phyloP scores from a whole-genome alignment of 2,113 vertebrate genomes.

The Orycteropus afer region DNA sequence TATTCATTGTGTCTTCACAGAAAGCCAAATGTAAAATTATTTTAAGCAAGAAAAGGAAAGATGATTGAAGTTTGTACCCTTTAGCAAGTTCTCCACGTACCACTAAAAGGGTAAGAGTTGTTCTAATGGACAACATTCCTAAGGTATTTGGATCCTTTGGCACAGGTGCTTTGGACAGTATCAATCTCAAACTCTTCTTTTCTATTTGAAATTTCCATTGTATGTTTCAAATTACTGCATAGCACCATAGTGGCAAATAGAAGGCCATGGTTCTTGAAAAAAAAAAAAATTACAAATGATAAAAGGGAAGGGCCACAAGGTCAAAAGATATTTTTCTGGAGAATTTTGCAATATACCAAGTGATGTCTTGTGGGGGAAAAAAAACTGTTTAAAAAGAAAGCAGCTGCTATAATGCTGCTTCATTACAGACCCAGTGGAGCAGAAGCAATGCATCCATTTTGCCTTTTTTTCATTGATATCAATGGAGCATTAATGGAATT shows the following conservation, averaged over 20 bases:
- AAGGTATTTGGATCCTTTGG: constrained; percentile 25
- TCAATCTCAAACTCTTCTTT: constrained; percentile 78
- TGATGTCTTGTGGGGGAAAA: constrained; percentile 43
- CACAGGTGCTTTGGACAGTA: constrained; percentile 52
- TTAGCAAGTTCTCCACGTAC: background rate
- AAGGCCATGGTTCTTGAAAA: constrained; percentile 57
- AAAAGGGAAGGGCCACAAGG: constrained; percentile 40
- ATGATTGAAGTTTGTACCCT: background rate
- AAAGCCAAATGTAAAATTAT: background rate
- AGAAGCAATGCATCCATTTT: constrained; percentile 79
- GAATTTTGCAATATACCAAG: constrained; percentile 66
- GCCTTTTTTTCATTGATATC: constrained; percentile 82
- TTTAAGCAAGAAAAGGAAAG: background rate
- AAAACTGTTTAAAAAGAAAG: constrained; percentile 58
- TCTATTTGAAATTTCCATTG: constrained; percentile 81
- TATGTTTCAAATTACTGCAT: constrained; percentile 71
- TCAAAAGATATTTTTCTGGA: constrained; percentile 73
- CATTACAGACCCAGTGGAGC: constrained; percentile 79
- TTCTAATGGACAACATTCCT: constrained; percentile 38
- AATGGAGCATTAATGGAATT: constrained; percentile 84
- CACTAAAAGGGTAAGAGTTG: background rate
- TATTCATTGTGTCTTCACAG: background rate
- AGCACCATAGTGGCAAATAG: constrained; percentile 27
- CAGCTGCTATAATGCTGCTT: constrained; percentile 77
- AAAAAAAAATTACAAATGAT: constrained; percentile 44